Percentiles rank a stretch among this genome's conserved stretches.
Evolutionary conservation across 2,797 vertebrate species (phyloP).

Genomic region (Tangara arthus): DNA sequence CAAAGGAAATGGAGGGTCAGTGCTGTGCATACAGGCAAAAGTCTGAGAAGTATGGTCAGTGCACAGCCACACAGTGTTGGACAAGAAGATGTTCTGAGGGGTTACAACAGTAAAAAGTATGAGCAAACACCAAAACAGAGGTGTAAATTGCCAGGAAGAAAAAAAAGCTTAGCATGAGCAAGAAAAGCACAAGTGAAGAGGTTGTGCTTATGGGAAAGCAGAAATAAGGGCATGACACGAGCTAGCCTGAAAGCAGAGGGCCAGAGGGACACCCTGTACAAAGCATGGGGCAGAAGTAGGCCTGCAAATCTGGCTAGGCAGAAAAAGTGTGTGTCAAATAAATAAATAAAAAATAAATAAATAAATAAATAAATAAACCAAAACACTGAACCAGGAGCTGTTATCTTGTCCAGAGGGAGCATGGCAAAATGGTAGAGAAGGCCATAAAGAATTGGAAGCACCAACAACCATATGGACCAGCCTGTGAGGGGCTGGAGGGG

Average conservation of each 20-base stretch:
- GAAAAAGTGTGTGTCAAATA: fast-evolving
- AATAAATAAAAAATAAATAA: no score
- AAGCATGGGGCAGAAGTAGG: neutral
- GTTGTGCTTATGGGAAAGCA: neutral
- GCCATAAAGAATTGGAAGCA: neutral
- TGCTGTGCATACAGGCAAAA: neutral
- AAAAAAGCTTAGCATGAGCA: neutral
- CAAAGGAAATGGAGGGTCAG: neutral
- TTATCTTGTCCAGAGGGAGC: neutral
- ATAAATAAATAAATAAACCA: neutral
- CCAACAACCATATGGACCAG: neutral
- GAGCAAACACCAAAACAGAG: neutral
- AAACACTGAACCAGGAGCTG: neutral
- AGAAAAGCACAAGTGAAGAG: neutral
- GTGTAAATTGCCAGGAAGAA: neutral
- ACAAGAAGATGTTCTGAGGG: neutral
- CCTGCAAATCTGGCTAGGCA: neutral
- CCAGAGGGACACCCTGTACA: neutral
- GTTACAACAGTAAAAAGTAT: neutral
- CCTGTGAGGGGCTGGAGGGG: neutral
- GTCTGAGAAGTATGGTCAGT: neutral
- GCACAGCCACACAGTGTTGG: neutral
- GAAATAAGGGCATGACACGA: neutral
- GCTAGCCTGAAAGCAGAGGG: neutral
- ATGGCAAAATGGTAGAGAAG: neutral